Percentiles rank a stretch among this genome's conserved stretches.
Conservation (phyloP, 2,113 vertebrate genomes). For the Aviceda subcristata region DNA sequence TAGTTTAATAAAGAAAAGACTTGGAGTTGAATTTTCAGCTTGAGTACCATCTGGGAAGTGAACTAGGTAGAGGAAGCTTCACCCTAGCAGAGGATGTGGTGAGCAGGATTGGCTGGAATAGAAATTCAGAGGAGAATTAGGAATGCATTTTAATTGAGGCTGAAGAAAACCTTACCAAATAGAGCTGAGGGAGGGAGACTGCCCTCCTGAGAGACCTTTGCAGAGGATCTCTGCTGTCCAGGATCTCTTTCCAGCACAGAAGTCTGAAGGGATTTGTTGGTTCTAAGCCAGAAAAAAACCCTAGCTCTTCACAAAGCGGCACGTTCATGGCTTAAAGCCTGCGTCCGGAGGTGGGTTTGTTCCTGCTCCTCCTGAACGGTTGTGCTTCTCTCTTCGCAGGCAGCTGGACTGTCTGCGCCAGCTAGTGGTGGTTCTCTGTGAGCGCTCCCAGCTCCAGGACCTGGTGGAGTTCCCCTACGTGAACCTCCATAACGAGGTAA, state of each 20-base stretch:
- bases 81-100: background rate
- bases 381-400: constrained; percentile 59
- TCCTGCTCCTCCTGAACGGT: background rate
- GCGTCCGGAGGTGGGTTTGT: background rate
- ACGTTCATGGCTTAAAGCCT: background rate
- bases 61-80: background rate
- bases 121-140: accelerated
- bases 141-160: background rate
- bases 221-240: background rate
- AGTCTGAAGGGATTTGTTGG: background rate
- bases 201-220: background rate
- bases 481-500: constrained; percentile 92
- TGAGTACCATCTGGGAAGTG: background rate
- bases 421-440: constrained; percentile 93
- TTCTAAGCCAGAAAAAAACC: background rate
- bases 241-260: background rate
- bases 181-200: background rate
- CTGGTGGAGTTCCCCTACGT: constrained; percentile 92
- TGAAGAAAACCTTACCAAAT: background rate
- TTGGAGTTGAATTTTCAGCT: background rate
- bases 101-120: background rate
- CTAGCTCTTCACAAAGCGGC: accelerated
- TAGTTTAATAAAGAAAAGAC: background rate
- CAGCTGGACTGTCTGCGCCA: constrained; percentile 94
- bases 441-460: constrained; percentile 91